A percentile compares a stretch with the other conserved stretches of the same genome.
Evolutionary conservation across 2,888 invertebrate species (phyloP).

Genomic region (Phalangium opilio): DNA sequence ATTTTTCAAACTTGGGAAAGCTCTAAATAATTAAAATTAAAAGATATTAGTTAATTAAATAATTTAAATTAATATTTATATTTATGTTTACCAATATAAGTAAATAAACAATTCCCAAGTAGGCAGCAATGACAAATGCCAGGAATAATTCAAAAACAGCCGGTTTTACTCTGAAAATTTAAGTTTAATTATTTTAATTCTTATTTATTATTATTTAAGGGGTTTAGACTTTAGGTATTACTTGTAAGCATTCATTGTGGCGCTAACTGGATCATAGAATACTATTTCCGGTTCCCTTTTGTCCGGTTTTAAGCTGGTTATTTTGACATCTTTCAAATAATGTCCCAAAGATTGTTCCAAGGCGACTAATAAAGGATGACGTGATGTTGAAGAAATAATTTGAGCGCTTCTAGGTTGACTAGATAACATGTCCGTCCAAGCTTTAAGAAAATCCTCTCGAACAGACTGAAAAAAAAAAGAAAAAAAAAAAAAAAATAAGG

Average conservation of each 20-base stretch:
- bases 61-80: too few species aligned
- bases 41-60: too few species aligned
- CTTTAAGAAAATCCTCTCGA: constrained; percentile 50
- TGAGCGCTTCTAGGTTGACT: constrained; percentile 60
- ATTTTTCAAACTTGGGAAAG: too few species aligned
- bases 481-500: too few species aligned
- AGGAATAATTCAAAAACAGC: too few species aligned
- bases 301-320: constrained; percentile 44
- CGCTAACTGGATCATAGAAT: constrained; percentile 67
- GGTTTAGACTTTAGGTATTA: constrained; percentile 29
- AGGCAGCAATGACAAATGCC: too few species aligned
- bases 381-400: constrained; percentile 39
- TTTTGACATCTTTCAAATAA: constrained; percentile 59
- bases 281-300: constrained; percentile 78
- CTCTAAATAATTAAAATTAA: too few species aligned
- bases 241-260: constrained; percentile 73
- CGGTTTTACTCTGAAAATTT: too few species aligned
- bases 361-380: constrained; percentile 27
- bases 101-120: too few species aligned
- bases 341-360: constrained; percentile 33
- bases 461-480: constrained; percentile 61
- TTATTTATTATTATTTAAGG: too few species aligned
- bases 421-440: constrained; percentile 59
- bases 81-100: too few species aligned
- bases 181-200: too few species aligned